These are phyloP conservation scores for Drosophila flavopinicola DNA, from an alignment of 2,888 invertebrate genomes.

Conservation along the genomic window DNA sequence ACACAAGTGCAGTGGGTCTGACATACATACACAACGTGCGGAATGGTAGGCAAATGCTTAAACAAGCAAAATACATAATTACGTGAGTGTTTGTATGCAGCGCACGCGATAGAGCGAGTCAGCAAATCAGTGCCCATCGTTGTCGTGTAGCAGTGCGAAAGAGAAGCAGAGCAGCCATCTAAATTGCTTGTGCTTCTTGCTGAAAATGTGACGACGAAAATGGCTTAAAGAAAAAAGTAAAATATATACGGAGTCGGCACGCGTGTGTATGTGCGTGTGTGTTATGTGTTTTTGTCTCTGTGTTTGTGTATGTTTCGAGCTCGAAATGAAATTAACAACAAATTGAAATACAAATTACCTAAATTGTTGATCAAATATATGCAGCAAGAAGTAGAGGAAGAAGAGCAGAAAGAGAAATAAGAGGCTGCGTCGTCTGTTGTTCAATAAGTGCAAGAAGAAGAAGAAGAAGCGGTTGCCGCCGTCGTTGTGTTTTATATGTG, in stretches of 20 bases:
- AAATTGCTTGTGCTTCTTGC: slow-evolving; percentile 61
- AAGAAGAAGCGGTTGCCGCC: slow-evolving; percentile 48
- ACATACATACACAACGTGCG: slow-evolving; percentile 38
- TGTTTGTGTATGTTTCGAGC: slow-evolving; percentile 29
- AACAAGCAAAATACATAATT: slow-evolving; percentile 59
- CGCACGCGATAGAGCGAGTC: slow-evolving; percentile 65
- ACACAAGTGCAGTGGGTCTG: slow-evolving; percentile 47
- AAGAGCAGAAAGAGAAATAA: slow-evolving; percentile 27
- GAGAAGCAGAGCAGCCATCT: slow-evolving; percentile 57
- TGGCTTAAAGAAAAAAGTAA: slow-evolving; percentile 59
- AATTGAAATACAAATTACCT: slow-evolving; percentile 55
- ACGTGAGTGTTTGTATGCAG: slow-evolving; percentile 65
- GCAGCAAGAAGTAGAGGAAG: slow-evolving; percentile 25
- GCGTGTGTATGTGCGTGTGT: slow-evolving; percentile 22
- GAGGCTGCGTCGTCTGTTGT: slow-evolving; percentile 39
- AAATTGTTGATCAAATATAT: slow-evolving; percentile 31
- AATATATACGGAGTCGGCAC: slow-evolving; percentile 56
- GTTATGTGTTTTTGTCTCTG: slow-evolving; percentile 32
- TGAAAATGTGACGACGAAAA: slow-evolving; percentile 68
- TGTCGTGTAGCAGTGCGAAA: slow-evolving; percentile 48
- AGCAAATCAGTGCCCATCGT: slow-evolving; percentile 63
- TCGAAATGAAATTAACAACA: slow-evolving; percentile 57
- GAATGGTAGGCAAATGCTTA: slow-evolving; percentile 45
- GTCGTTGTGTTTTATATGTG: slow-evolving; percentile 19
- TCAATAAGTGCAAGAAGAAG: slow-evolving; percentile 48